Base-by-base conservation (phyloP, 2,888 invertebrate genomes). In the Andrena haemorrhoa region DNA sequence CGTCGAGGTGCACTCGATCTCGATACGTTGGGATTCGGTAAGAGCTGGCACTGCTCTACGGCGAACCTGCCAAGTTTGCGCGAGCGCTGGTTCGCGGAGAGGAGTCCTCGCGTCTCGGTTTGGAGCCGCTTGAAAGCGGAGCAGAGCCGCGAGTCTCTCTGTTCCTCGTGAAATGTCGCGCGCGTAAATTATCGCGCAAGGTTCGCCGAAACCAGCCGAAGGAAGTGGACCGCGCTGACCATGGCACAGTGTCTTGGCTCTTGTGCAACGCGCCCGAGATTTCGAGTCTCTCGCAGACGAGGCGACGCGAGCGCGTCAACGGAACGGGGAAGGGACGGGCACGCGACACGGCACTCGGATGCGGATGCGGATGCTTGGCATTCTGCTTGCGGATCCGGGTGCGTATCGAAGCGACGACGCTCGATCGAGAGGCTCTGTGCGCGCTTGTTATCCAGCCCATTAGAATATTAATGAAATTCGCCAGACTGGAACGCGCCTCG, bases 401-500 rank as follows among this genome's bases (percentile, higher is more conserved):
- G 41, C 16, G 16, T 41, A 12, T 16, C 41, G 1, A 12, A 26
- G 23, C 56, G 76, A 65, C 35, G 35, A 56, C 12, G 33, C 8
- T 51, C 75, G 66, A 66, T 51, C 31, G 1, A 20, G 23, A 2
- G n/a, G n/a, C 23, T 71, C 71, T 41, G 23, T 64, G 12, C 1
- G 5, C 10, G 49, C 16, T 49, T 47, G 35, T 47, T 53, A 10
- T 26, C 53, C 16, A 41, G 5, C 47, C 26, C 58, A 85, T 88
- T 88, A 83, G 75, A 88, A 85, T 88, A 85, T 81, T 84, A 64
- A 88, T 89, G 82, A 35, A 80, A 87, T 85, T 71, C 80, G 84
- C 78, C 77, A 88, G 89, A 89, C 87, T 86, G 89, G 89, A 89
- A 89, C 89, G 76, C 51, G 64, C 68, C 41, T 4, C 66, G 29